Evolutionary conservation across 2,888 invertebrate genomes (phyloP).

Genomic region (Campaea margaritaria): DNA sequence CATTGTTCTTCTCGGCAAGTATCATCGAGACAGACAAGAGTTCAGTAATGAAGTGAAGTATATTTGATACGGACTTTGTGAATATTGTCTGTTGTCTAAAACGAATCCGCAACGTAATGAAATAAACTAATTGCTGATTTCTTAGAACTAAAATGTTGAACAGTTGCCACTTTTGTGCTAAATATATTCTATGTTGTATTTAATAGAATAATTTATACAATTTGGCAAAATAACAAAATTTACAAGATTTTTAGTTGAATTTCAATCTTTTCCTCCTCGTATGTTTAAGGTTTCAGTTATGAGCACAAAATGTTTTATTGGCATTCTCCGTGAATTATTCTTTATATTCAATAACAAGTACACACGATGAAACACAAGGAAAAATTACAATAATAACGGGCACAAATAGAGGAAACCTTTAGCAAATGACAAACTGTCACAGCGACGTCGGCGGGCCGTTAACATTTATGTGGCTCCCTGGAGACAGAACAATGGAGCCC

Average conservation of each 20-base stretch:
- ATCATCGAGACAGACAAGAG: slow-evolving; percentile 4
- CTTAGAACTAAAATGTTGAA: too few species aligned
- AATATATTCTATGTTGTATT: too few species aligned
- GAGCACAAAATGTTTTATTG: slow-evolving; percentile 4
- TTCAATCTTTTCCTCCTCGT: not conserved
- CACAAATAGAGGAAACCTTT: slow-evolving; percentile 43
- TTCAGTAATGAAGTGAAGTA: slow-evolving; percentile 2
- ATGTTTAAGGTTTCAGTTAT: not conserved
- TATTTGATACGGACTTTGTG: not conserved
- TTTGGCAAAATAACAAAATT: too few species aligned
- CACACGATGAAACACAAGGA: slow-evolving; percentile 17
- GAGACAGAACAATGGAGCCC: slow-evolving; percentile 62
- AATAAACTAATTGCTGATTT: too few species aligned
- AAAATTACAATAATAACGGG: slow-evolving; percentile 27
- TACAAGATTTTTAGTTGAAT: too few species aligned
- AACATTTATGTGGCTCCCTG: slow-evolving; percentile 66
- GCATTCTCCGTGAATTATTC: slow-evolving; percentile 12
- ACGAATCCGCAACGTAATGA: not conserved
- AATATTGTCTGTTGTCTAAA: not conserved
- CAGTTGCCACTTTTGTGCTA: too few species aligned
- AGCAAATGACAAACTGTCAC: slow-evolving; percentile 41
- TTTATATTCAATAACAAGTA: slow-evolving; percentile 28
- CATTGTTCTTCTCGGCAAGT: slow-evolving; percentile 15
- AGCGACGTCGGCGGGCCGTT: slow-evolving; percentile 54
- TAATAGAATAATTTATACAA: too few species aligned